Evolutionary conservation across 2,888 invertebrate genomes (phyloP), one percentile per base, ranked within the genome.

Genomic region (Cataglyphis altisquamis): DNA sequence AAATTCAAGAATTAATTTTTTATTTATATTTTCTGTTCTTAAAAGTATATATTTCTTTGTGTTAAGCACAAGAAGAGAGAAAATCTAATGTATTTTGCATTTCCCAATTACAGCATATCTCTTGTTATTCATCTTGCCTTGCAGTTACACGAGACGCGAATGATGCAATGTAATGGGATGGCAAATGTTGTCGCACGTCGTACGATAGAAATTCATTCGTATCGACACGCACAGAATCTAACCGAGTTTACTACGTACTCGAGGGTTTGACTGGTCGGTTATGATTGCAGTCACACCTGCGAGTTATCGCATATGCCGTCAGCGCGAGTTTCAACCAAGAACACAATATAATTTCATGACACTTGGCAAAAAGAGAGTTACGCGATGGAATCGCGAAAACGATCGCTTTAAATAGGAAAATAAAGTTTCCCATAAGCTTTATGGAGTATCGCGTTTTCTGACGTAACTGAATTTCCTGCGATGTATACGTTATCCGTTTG

Each of bases 261-360:
- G 25, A 29, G 29, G n/a, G 78, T 60, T 66, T 72, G 62, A 84
- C 66, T 82, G 60, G 82, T 84, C 68, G 82, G 57, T 21, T 64
- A 48, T 73, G 83, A 83, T 81, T 63, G 80, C 60, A 48, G 21
- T 60, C 72, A 60, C 86, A 88, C 68, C 80, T 88, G 84, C 63
- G 55, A 75, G 63, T 64, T 57, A 63, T 82, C 82, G 78, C 62
- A 32, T 45, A 18, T 18, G 55, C 18, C 55, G 41, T 67, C 60
- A 32, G 32, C 36, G 3, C 18, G 21, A 32, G 41, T 60, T 32
- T 41, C 9, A 78, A n/a, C 45, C 45, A 68, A 68, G 60, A 78
- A 78, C 45, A 68, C 5, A 32, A 41, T 60, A 68, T 60, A 60
- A 78, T 68, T 68, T 78, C 60, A 70, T 41, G 36, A 12, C n/a